Evolutionary conservation across 2,888 invertebrate genomes (phyloP), one percentile per base, ranked within the genome.

Genomic region (Malthinus seriepunctatus): DNA sequence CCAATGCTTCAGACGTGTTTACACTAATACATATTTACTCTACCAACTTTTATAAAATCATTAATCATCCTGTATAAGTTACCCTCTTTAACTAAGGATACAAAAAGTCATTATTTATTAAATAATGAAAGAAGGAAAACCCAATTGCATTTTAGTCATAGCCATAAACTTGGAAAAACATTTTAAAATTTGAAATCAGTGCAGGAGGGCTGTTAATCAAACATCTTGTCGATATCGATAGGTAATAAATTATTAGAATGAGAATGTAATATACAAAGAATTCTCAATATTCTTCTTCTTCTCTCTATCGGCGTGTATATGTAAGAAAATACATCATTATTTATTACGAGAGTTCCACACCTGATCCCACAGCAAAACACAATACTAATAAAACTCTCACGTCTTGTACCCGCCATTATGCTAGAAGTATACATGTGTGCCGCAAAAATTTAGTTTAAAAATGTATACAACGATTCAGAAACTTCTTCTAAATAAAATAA

Each of bases 351-450:
- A 52, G 56, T 61, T 53, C 46, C 50, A 56, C 61, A 61, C 61
- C 61, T 61, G 61, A 61, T 61, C 63, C 56, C 60, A 56, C 61
- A 62, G 58, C 63, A 62, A 65, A 60, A 65, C 61, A 64, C 65
- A 65, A 67, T 67, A 65, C 65, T 65, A 64, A 65, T 67, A 64
- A 67, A 67, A 67, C 64, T 65, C 67, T 67, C 67, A 67, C 65
- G 67, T 67, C 63, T 57, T 54, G 61, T 32, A 60, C 56, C 56
- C 52, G 62, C 65, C 60, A 65, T 65, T 65, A 65, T 56, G 55
- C 57, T 54, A 51, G 58, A 57, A 60, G 62, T 62, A 59, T 65
- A 65, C 65, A 65, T 65, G 62, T 65, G 65, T 63, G 63, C 58
- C 62, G 54, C 53, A 52, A 60, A 63, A 63, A 65, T 65, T 66